A percentile compares a stretch with the other conserved stretches of the same genome.
Conservation (phyloP, 2,888 invertebrate species). For the Lithophane socia region DNA sequence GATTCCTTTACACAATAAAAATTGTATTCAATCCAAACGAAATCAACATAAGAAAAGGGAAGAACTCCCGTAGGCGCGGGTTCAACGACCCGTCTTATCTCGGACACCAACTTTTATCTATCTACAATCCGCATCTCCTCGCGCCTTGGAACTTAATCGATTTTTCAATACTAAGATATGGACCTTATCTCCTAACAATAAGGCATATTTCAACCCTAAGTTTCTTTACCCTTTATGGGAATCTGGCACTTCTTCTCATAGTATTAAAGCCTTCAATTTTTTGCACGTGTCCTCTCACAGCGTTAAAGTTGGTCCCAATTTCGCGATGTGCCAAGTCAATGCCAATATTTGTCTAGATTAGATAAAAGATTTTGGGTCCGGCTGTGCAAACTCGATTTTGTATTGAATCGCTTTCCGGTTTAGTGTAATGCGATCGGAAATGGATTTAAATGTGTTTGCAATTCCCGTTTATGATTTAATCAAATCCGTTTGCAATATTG, state of each 20-base stretch:
- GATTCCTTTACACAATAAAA: slow-evolving; percentile 66
- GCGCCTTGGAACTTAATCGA: slow-evolving; percentile 76
- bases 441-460: slow-evolving; percentile 61
- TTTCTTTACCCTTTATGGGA: slow-evolving; percentile 59
- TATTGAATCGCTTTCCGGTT: slow-evolving; percentile 71
- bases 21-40: slow-evolving; percentile 72
- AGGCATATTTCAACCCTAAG: slow-evolving; percentile 69
- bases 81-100: slow-evolving; percentile 86
- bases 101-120: slow-evolving; percentile 82
- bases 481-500: slow-evolving; percentile 37
- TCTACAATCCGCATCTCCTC: slow-evolving; percentile 81
- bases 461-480: slow-evolving; percentile 55
- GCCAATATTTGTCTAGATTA: slow-evolving; percentile 84
- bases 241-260: slow-evolving; percentile 63
- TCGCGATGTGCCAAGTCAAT: slow-evolving; percentile 77
- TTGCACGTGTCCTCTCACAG: slow-evolving; percentile 45
- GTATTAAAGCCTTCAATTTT: slow-evolving; percentile 65
- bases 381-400: slow-evolving; percentile 69
- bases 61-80: slow-evolving; percentile 72
- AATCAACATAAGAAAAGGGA: slow-evolving; percentile 78
- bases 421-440: slow-evolving; percentile 64
- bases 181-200: slow-evolving; percentile 75
- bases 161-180: slow-evolving; percentile 71
- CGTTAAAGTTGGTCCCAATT: slow-evolving; percentile 69
- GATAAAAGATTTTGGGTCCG: slow-evolving; percentile 78